Evolutionary conservation across 2,888 invertebrate genomes (phyloP).

Genomic region (Sarcophaga rosellei): DNA sequence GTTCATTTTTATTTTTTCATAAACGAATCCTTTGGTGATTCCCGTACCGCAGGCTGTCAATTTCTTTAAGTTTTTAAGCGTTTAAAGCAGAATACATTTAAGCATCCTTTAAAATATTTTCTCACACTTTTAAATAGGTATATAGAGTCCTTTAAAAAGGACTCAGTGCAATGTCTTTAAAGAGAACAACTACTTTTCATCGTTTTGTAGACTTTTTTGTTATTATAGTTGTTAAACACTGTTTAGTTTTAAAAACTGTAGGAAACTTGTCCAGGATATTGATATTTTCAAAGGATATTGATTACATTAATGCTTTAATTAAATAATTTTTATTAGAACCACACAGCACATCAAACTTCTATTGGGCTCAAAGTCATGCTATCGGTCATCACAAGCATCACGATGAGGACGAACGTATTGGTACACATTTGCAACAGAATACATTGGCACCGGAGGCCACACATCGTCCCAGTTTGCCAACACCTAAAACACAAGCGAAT

Average conservation of each 20-base stretch:
- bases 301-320: background rate
- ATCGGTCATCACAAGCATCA: constrained; percentile 84
- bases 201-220: background rate
- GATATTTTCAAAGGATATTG: background rate
- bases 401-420: constrained; percentile 77
- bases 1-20: too few relatives aligned
- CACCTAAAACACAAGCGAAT: constrained; percentile 67
- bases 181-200: too few relatives aligned
- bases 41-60: too few relatives aligned
- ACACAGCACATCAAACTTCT: constrained; percentile 83
- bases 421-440: constrained; percentile 83
- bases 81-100: too few relatives aligned
- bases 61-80: too few relatives aligned
- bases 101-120: too few relatives aligned
- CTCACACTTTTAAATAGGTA: too few relatives aligned
- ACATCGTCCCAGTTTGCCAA: constrained; percentile 83
- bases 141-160: too few relatives aligned
- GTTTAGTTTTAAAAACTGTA: too few relatives aligned
- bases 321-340: constrained; percentile 73
- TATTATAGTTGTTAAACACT: background rate
- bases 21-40: too few relatives aligned
- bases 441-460: constrained; percentile 83
- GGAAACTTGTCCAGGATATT: background rate
- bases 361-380: constrained; percentile 90
- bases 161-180: too few relatives aligned